Percentiles rank a stretch among this genome's conserved stretches.
phyloP scores from a whole-genome alignment of 2,113 vertebrate genomes.

The Connochaetes taurinus region DNA sequence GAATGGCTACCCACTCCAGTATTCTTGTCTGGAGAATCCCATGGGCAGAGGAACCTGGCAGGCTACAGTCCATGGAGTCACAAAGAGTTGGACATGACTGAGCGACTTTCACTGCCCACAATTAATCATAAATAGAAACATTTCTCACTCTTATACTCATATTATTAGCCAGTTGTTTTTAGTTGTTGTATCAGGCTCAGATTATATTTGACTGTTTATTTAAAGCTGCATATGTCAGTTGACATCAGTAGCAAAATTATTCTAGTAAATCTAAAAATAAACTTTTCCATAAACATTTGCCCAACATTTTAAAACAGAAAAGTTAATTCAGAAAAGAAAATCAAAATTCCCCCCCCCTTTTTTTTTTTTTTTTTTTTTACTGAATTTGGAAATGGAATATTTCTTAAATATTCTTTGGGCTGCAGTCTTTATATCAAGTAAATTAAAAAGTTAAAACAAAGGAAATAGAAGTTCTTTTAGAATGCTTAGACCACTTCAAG shows the following conservation, averaged over 20 bases:
- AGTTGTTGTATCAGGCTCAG: not conserved
- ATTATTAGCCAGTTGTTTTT: not conserved
- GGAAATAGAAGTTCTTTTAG: not conserved
- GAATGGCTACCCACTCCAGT: not conserved
- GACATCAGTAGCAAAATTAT: not conserved
- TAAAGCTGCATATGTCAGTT: not conserved
- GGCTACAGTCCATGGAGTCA: not conserved
- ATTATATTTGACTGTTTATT: not conserved
- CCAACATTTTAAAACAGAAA: not conserved
- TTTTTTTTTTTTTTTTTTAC: not conserved
- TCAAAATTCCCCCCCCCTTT: not conserved
- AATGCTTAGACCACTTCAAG: not conserved
- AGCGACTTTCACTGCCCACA: rapidly evolving
- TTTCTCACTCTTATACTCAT: not conserved
- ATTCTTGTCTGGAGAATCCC: not conserved
- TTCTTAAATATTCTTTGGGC: not conserved
- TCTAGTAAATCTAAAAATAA: not conserved
- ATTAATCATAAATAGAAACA: not conserved
- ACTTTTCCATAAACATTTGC: not conserved
- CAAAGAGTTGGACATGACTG: not conserved
- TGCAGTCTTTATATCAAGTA: not conserved
- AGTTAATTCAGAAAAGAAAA: not conserved
- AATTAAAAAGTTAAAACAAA: not conserved
- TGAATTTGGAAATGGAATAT: not conserved
- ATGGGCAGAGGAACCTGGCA: not conserved